phyloP scores from a whole-genome alignment of 2,113 vertebrate species.

The Aptenodytes patagonicus region DNA sequence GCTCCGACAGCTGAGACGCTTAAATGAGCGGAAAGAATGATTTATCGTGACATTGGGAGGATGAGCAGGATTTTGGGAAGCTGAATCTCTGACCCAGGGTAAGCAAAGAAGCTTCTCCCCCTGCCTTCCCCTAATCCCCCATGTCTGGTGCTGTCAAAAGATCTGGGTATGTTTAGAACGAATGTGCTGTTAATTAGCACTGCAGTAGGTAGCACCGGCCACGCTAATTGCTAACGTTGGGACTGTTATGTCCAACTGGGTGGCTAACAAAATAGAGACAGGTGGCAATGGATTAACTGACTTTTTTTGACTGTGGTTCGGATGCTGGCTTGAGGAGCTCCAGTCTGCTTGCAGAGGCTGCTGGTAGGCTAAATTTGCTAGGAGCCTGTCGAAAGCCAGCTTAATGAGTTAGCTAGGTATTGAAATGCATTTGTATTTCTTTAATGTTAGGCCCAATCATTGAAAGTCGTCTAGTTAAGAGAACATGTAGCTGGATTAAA shows the following conservation, averaged over 20 bases:
- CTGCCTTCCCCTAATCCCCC: accelerated
- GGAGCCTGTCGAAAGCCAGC: neutral
- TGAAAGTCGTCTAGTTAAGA: neutral
- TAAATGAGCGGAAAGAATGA: neutral
- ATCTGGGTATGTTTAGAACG: accelerated
- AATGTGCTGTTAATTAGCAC: neutral
- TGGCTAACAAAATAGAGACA: neutral
- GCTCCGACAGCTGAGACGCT: accelerated
- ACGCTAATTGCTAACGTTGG: accelerated
- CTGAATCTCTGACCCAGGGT: neutral
- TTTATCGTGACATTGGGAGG: neutral
- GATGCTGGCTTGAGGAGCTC: neutral
- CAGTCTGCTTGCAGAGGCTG: neutral
- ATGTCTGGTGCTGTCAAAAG: neutral
- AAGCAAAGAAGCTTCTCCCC: neutral
- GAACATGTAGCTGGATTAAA: neutral
- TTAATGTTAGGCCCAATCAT: neutral
- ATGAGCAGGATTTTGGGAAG: neutral
- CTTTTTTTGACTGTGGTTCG: neutral
- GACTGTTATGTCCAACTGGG: neutral
- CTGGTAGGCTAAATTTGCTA: neutral
- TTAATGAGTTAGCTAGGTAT: no score
- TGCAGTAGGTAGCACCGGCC: neutral
- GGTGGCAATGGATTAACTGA: neutral
- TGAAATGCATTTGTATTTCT: neutral